These are phyloP conservation scores for Eulemur albifrons DNA, from an alignment of 2,797 vertebrate species.

Conservation along the genomic window DNA sequence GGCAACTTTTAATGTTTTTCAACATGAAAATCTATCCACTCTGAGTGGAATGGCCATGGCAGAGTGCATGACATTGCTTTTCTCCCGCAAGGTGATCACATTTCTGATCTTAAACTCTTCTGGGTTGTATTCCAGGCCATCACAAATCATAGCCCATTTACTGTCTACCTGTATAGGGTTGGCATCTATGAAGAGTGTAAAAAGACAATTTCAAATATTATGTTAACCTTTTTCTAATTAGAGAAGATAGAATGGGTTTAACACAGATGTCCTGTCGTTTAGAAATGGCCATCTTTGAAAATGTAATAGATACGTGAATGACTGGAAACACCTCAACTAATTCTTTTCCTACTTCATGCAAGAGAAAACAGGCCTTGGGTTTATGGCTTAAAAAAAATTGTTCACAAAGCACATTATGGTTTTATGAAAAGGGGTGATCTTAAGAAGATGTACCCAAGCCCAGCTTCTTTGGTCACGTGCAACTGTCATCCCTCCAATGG, in stretches of 20 bases:
- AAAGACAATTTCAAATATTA: neutral
- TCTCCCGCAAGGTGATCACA: neutral
- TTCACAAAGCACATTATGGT: neutral
- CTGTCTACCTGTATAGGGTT: neutral
- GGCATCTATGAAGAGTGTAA: neutral
- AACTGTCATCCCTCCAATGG: neutral
- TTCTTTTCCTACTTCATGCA: neutral
- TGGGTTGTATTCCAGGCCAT: neutral
- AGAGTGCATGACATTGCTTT: neutral
- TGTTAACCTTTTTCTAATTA: neutral
- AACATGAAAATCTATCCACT: neutral
- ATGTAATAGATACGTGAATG: neutral
- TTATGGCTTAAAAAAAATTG: neutral
- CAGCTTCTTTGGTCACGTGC: neutral
- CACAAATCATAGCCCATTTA: neutral
- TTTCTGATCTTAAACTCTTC: slow-evolving; percentile 21
- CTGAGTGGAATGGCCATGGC: neutral
- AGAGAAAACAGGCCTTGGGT: neutral
- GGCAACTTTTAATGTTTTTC: slow-evolving; percentile 72
- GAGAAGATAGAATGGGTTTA: neutral
- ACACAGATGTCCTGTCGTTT: neutral
- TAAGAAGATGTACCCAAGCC: neutral
- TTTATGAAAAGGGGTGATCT: neutral
- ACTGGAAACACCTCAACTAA: neutral
- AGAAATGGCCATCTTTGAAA: neutral